Base-by-base conservation (phyloP, 2,888 invertebrate species). In the Heliconius charithonia region DNA sequence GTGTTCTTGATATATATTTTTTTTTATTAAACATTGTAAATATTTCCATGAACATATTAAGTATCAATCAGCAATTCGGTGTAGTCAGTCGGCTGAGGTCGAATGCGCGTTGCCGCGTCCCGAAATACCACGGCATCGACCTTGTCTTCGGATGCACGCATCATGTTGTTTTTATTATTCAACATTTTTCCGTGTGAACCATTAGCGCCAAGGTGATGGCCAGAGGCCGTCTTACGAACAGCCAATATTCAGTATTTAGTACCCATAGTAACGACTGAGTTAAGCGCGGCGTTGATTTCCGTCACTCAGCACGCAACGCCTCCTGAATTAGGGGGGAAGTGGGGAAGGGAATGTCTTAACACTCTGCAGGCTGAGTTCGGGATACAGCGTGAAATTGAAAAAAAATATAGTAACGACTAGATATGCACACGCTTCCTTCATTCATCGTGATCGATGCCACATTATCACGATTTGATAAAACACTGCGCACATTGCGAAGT, bases 101-200 rank as follows among this genome's bases (percentile, higher is more conserved):
- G 88, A 83, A 84, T 79, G 82, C 85, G 85, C 86, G 87, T 87
- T 89, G 89, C 89, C 88, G 89, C 86, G 89, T 92, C 91, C 92
- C 88, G 89, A 93, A 93, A 94, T 93, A 93, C 89, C 89, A 84
- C 92, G 90, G 88, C 93, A 92, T 89, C 93, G 93, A 93, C 94
- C 93, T 94, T 94, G 93, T 87, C 87, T 91, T 86, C 85, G 88
- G 89, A 88, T 92, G 93, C 92, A 92, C 90, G 90, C 90, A 89
- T 86, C 86, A 85, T 86, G 85, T 89, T 92, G 91, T 92, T 92
- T 92, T 92, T 91, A 91, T 92, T 92, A 90, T 92, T 90, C 85
- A 86, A 82, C 88, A 89, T 92, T 92, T 92, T 91, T 89, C 87
- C 86, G 86, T 84, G 82, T 84, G 86, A 89, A 85, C 87, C 86